Evolutionary conservation across 2,797 vertebrate species (phyloP).

Genomic region (Anas bahamensis): DNA sequence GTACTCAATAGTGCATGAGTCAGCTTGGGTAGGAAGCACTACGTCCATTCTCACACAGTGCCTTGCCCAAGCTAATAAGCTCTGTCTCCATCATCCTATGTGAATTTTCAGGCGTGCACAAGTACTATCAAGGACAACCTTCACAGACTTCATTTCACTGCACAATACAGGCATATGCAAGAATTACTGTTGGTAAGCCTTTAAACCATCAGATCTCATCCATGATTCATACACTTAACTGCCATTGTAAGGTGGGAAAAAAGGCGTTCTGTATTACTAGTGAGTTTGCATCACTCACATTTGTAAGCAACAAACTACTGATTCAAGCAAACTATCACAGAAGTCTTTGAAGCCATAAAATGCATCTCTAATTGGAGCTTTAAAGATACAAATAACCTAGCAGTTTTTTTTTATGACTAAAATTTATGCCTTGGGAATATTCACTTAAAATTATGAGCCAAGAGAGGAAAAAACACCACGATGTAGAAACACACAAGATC

Average conservation of each 20-base stretch:
- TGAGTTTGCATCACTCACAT: not conserved
- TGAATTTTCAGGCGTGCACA: not conserved
- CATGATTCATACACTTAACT: not conserved
- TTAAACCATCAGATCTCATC: not conserved
- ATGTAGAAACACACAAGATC: not conserved
- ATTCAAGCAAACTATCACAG: not conserved
- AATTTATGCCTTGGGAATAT: not conserved
- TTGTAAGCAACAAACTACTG: not conserved
- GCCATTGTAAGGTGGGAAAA: not conserved
- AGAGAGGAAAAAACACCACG: not conserved
- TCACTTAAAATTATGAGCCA: not conserved
- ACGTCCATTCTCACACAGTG: not conserved
- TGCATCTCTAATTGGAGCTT: not conserved
- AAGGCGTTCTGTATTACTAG: not conserved
- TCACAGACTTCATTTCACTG: not conserved
- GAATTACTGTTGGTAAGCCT: not conserved
- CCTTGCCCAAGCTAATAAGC: not conserved
- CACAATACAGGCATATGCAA: not conserved
- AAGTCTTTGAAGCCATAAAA: constrained; percentile 30
- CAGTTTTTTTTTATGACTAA: not conserved
- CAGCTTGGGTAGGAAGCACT: not conserved
- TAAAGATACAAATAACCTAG: constrained; percentile 2
- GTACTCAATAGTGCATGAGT: not conserved
- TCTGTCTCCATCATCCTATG: not conserved
- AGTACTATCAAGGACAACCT: not conserved